phyloP scores from a whole-genome alignment of 2,797 vertebrate species.

The Avahi laniger region DNA sequence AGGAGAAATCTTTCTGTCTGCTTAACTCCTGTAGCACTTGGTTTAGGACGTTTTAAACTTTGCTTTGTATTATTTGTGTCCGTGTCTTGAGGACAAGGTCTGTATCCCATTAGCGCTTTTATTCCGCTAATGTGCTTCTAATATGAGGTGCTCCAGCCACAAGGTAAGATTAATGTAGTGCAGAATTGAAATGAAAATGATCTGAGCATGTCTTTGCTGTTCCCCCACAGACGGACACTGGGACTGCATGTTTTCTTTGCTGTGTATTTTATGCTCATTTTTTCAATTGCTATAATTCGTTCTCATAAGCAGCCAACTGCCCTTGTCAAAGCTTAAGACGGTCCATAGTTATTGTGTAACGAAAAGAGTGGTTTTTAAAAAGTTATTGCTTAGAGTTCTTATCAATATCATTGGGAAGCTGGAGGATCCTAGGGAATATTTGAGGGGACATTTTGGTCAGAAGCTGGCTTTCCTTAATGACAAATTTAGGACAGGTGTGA shows the following conservation, averaged over 20 bases:
- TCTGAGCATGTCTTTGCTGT: not conserved
- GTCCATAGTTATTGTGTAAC: not conserved
- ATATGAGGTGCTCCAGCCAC: not conserved
- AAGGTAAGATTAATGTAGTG: not conserved
- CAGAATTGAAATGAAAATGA: not conserved
- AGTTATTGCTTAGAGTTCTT: not conserved
- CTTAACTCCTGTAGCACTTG: not conserved
- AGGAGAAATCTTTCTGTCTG: not conserved
- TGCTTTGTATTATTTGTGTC: not conserved
- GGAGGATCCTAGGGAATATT: not conserved
- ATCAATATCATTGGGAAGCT: not conserved
- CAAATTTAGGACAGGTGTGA: not conserved
- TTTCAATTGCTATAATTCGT: not conserved
- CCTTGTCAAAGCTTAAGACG: not conserved
- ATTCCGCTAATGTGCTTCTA: not conserved
- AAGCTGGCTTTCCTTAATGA: constrained; percentile 39
- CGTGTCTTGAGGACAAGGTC: not conserved
- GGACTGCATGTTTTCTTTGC: not conserved
- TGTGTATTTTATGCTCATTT: not conserved
- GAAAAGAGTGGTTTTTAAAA: not conserved
- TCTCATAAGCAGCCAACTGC: not conserved
- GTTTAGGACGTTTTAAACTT: not conserved
- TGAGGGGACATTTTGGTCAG: not conserved
- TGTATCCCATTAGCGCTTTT: not conserved
- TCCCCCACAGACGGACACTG: not conserved